Percentiles rank a stretch among this genome's conserved stretches.
Conservation (phyloP, 2,888 invertebrate genomes). For the Drosophila birchii region DNA sequence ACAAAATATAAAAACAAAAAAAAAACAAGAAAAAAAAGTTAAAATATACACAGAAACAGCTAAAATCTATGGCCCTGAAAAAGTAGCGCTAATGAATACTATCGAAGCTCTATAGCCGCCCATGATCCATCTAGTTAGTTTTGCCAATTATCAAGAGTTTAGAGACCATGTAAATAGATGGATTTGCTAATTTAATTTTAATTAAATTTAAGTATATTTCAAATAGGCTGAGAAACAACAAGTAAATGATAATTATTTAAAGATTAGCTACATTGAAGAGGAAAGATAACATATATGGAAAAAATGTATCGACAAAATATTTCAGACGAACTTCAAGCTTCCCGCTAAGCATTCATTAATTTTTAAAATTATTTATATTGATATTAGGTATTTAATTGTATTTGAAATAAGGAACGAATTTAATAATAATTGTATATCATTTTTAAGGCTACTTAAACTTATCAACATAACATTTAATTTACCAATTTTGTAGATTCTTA, state of each 20-base stretch:
- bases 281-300: background rate
- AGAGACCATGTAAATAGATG: background rate
- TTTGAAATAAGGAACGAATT: too few species aligned
- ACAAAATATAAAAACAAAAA: background rate
- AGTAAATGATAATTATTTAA: background rate
- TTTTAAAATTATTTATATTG: too few species aligned
- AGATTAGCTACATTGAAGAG: background rate
- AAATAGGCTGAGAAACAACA: background rate
- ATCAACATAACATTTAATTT: too few species aligned
- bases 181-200: background rate
- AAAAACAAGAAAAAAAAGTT: background rate
- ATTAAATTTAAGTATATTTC: background rate
- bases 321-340: background rate
- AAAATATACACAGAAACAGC: constrained; percentile 2
- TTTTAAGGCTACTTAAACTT: too few species aligned
- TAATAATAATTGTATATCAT: too few species aligned
- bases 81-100: constrained; percentile 6
- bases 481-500: too few species aligned
- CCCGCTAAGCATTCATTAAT: too few species aligned
- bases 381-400: too few species aligned
- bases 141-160: constrained; percentile 7
- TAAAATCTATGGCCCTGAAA: constrained; percentile 23
- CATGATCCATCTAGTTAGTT: background rate
- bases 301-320: background rate
- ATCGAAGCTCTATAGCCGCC: background rate